A percentile compares a stretch with the other conserved stretches of the same genome.
Evolutionary conservation across 2,888 invertebrate genomes (phyloP).

Genomic region (Tetrapedia diversipes): DNA sequence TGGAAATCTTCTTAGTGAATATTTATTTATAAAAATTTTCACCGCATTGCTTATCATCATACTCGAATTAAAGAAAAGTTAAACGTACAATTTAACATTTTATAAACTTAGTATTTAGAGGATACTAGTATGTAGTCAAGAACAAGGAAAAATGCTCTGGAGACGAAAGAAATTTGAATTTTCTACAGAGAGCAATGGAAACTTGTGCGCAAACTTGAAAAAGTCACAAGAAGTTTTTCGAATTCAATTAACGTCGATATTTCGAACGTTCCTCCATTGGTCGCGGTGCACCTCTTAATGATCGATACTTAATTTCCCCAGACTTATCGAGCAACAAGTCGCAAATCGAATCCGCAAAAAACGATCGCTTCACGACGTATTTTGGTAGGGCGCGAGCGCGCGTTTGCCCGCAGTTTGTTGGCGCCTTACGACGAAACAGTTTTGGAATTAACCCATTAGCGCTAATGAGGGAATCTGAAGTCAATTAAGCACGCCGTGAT

Average conservation of each 20-base stretch:
- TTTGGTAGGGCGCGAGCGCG: not conserved
- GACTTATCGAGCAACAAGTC: slow-evolving; percentile 1
- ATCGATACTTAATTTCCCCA: slow-evolving; percentile 32
- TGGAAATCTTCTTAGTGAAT: too few species aligned
- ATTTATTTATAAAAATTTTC: too few species aligned
- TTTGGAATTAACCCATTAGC: slow-evolving; percentile 78
- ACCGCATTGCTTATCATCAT: too few species aligned
- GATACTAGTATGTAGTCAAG: too few species aligned
- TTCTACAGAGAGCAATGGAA: too few species aligned
- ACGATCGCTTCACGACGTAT: slow-evolving; percentile 2
- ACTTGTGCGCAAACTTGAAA: too few species aligned
- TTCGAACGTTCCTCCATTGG: not conserved
- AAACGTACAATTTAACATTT: too few species aligned
- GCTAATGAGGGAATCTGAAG: slow-evolving; percentile 80
- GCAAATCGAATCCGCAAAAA: not conserved
- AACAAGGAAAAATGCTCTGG: too few species aligned
- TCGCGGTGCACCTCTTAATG: slow-evolving; percentile 3
- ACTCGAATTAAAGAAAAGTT: too few species aligned
- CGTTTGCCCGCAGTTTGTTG: slow-evolving; percentile 26
- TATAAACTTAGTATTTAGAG: too few species aligned
- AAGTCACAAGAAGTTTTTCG: not conserved
- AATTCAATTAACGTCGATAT: not conserved
- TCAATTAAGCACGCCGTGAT: slow-evolving; percentile 78
- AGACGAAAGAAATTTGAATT: too few species aligned
- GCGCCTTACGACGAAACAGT: slow-evolving; percentile 51